Evolutionary conservation across 2,113 vertebrate genomes (phyloP), one percentile per base, ranked within the genome.

Genomic region (Heterotilapia buettikoferi): DNA sequence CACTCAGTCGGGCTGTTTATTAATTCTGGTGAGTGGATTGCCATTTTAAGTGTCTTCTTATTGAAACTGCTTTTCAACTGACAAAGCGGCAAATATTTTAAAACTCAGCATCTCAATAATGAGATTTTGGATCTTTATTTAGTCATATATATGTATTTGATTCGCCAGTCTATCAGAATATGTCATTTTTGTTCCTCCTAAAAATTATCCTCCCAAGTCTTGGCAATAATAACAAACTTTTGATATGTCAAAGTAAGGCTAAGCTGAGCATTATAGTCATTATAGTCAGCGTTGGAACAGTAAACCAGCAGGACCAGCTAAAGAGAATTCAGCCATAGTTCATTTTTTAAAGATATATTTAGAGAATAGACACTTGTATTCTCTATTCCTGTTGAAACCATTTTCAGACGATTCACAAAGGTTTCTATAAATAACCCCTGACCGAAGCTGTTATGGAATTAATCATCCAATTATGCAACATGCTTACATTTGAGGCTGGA

Each of bases 401-500:
- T 83, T 79, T 40, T 53, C 31, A 56, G 52, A 10, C 1, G 6
- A 16, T 40, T 56, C 52, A 56, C 13, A 40, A 54, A 57, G 14
- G 19, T 57, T 81, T 56, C 52, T 6, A 40, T 36, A 26, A 71
- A 53, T 11, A 78, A 36, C 18, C 29, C 31, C 19, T 6, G 47
- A n/a, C 52, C 16, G 12, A 31, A 43, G 54, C 40, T 4, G n/a
- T 38, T 11, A 1, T 7, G 45, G 59, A 80, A 56, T 38, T 83
- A 71, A 76, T 33, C 29, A 29, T 18, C 7, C 11, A 7, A 6
- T 40, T 14, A 52, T 3, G 26, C 29, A 43, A 53, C 21, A 26
- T 76, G n/a, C 93, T 95, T 89, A 96, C 96, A 91, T 96, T 88
- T 63, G 84, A 88, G 92, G 86, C 54, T 80, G 26, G 78, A 84